Evolutionary conservation across 2,888 invertebrate species (phyloP).

Genomic region (Perizoma affinitatum): DNA sequence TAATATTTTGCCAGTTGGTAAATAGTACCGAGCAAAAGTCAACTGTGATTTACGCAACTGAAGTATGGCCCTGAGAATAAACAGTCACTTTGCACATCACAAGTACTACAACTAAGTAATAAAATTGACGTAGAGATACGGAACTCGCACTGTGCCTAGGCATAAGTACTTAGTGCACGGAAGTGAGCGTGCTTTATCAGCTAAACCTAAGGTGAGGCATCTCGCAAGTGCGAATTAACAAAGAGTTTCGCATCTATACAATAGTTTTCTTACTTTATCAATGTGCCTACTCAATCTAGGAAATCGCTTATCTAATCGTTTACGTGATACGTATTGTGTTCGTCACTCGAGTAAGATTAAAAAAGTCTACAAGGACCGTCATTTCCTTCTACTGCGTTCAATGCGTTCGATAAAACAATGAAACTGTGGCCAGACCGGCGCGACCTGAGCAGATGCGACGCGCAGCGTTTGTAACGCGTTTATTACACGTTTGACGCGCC

Average conservation of each 20-base stretch:
- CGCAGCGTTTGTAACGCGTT: too few relatives aligned
- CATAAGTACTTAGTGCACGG: background rate
- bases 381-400: conserved; percentile 6
- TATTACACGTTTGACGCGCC: too few relatives aligned
- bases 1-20: conserved; percentile 5
- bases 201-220: too few relatives aligned
- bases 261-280: conserved; percentile 4
- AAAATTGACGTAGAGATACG: conserved; percentile 4
- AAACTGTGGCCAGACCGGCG: too few relatives aligned
- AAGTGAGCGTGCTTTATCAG: background rate
- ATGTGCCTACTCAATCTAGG: conserved; percentile 5
- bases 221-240: too few relatives aligned
- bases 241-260: background rate
- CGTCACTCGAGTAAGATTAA: conserved; percentile 11
- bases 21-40: background rate
- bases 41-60: conserved; percentile 8
- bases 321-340: conserved; percentile 23
- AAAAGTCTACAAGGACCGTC: conserved; percentile 2
- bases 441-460: too few relatives aligned
- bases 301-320: conserved; percentile 21
- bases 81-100: conserved; percentile 7
- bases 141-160: conserved; percentile 1
- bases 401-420: conserved; percentile 11
- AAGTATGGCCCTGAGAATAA: conserved; percentile 10
- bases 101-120: conserved; percentile 3